phyloP scores from a whole-genome alignment of 2,888 invertebrate genomes.

The Lasioglossum vierecki region DNA sequence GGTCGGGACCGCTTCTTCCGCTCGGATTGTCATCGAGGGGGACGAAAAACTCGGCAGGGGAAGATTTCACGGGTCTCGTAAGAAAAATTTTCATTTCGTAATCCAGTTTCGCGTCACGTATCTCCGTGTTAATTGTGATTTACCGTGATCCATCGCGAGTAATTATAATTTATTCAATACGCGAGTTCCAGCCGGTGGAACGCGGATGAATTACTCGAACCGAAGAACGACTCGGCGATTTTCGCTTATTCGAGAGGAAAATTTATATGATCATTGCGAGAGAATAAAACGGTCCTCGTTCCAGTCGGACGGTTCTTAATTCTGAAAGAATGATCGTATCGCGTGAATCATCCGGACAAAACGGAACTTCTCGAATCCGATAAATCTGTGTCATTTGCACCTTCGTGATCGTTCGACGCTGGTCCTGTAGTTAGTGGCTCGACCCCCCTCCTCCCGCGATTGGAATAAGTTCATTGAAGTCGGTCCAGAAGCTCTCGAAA shows the following conservation, averaged over 20 bases:
- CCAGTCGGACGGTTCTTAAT: slow-evolving; percentile 41
- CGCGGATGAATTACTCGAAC: neutral
- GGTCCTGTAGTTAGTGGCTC: neutral
- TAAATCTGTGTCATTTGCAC: slow-evolving; percentile 57
- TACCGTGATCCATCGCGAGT: neutral
- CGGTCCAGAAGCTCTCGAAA: slow-evolving; percentile 69
- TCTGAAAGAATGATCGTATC: slow-evolving; percentile 34
- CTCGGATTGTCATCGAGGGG: slow-evolving; percentile 77
- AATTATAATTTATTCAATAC: slow-evolving; percentile 30
- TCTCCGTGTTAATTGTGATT: slow-evolving; percentile 33
- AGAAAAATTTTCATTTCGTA: slow-evolving; percentile 57
- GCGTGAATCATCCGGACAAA: neutral
- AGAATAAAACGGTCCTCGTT: slow-evolving; percentile 38
- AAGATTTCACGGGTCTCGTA: slow-evolving; percentile 52
- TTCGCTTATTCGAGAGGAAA: neutral
- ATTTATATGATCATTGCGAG: neutral
- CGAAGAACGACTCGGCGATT: neutral
- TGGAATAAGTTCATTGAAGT: slow-evolving; percentile 75
- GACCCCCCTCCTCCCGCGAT: neutral
- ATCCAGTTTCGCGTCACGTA: slow-evolving; percentile 47
- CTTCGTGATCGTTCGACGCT: slow-evolving; percentile 28
- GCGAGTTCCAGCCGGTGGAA: neutral
- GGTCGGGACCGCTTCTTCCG: slow-evolving; percentile 79
- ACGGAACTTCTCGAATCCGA: slow-evolving; percentile 29
- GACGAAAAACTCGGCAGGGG: slow-evolving; percentile 55